phyloP scores from a whole-genome alignment of 2,888 invertebrate species.

The Drosophila kanekoi region DNA sequence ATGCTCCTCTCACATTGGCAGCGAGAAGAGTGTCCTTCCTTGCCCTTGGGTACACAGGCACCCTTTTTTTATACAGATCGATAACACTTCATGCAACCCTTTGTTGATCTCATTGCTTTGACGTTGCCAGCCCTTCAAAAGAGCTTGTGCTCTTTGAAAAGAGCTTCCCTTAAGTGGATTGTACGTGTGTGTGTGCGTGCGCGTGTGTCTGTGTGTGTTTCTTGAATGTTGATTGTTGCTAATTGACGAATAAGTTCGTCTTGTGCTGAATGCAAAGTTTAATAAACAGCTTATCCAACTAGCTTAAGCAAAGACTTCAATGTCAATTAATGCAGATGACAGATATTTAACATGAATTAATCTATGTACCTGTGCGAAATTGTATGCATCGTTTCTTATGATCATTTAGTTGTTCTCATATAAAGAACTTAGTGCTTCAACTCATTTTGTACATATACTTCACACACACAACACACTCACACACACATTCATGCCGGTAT shows the following conservation, averaged over 20 bases:
- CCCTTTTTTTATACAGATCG: background rate
- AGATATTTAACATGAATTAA: background rate
- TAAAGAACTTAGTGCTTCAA: background rate
- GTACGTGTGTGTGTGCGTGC: conserved; percentile 10
- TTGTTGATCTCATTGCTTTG: conserved; percentile 20
- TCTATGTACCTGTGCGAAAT: background rate
- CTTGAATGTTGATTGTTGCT: conserved; percentile 1
- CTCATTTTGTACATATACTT: background rate
- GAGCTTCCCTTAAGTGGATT: conserved; percentile 1
- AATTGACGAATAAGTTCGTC: conserved; percentile 13
- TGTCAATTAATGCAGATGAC: conserved; percentile 5
- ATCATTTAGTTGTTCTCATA: background rate
- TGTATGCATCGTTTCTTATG: background rate
- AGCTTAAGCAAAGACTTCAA: too few relatives aligned
- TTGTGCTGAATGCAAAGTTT: conserved; percentile 2
- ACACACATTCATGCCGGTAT: background rate
- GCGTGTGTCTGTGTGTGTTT: background rate
- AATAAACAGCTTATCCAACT: too few relatives aligned
- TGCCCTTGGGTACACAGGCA: background rate
- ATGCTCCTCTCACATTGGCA: background rate
- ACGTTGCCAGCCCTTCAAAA: background rate
- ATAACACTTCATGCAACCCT: conserved; percentile 22
- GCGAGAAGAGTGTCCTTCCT: background rate
- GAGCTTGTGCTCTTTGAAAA: background rate
- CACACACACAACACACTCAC: background rate